A percentile compares a stretch with the other conserved stretches of the same genome.
Conservation (phyloP, 1,140 invertebrate genomes). For the Antheraea pernyi region DNA sequence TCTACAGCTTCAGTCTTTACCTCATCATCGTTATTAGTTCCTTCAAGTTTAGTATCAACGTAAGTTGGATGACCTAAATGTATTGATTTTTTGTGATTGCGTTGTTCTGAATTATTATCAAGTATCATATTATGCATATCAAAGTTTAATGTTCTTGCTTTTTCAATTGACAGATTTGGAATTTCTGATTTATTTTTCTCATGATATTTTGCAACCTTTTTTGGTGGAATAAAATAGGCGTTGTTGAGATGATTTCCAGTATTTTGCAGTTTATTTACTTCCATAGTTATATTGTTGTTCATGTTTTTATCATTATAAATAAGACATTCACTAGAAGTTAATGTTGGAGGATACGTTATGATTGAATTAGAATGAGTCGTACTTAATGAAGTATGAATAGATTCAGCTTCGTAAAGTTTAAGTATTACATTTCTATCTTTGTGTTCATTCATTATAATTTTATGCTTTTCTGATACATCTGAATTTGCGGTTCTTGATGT, state of each 20-base stretch:
- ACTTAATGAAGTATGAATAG: constrained; percentile 22
- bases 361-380: constrained; percentile 38
- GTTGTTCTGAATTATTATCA: background rate
- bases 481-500: background rate
- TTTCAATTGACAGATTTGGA: background rate
- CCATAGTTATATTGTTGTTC: constrained; percentile 24
- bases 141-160: background rate
- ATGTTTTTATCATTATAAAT: constrained; percentile 23
- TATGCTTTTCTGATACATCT: background rate
- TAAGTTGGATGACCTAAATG: background rate
- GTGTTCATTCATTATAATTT: background rate
- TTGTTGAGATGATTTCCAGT: constrained; percentile 30
- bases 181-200: background rate
- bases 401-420: constrained; percentile 17
- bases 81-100: background rate
- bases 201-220: constrained; percentile 20
- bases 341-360: constrained; percentile 47
- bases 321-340: constrained; percentile 20
- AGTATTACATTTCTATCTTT: background rate
- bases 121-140: background rate
- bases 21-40: background rate
- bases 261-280: constrained; percentile 25
- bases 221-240: constrained; percentile 41
- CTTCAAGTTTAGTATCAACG: background rate
- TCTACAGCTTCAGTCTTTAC: background rate